These are phyloP conservation scores for Amphilophus citrinellus DNA, from an alignment of 2,113 vertebrate species.

Conservation along the genomic window DNA sequence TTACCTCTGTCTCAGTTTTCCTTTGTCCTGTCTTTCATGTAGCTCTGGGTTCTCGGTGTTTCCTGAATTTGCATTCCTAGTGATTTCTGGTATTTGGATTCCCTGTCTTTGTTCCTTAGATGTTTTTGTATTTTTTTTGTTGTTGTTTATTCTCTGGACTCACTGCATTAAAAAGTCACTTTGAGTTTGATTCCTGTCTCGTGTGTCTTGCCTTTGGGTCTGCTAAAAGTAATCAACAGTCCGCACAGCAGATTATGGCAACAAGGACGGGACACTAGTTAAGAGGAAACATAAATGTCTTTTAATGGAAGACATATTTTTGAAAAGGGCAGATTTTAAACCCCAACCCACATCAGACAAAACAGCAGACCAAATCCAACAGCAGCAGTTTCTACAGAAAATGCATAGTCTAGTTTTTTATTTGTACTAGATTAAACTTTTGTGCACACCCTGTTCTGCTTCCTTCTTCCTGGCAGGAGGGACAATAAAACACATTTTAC, in stretches of 20 bases:
- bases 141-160: too few species aligned
- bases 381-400: too few species aligned
- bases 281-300: background rate
- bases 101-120: too few species aligned
- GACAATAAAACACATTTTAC: background rate
- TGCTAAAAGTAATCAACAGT: background rate
- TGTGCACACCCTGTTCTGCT: background rate
- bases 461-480: background rate
- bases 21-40: too few species aligned
- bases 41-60: too few species aligned
- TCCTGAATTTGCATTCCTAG: too few species aligned
- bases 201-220: background rate
- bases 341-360: background rate
- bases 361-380: background rate
- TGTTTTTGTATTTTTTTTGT: too few species aligned
- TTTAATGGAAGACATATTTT: background rate
- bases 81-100: too few species aligned
- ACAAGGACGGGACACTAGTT: background rate
- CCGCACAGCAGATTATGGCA: background rate
- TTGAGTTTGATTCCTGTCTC: background rate
- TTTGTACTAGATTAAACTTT: too few species aligned
- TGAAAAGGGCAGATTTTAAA: background rate
- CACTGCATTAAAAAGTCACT: too few species aligned
- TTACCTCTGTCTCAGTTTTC: too few species aligned
- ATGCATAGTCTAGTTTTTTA: too few species aligned